phyloP scores from a whole-genome alignment of 2,113 vertebrate species.

The Crotalus horridus region DNA sequence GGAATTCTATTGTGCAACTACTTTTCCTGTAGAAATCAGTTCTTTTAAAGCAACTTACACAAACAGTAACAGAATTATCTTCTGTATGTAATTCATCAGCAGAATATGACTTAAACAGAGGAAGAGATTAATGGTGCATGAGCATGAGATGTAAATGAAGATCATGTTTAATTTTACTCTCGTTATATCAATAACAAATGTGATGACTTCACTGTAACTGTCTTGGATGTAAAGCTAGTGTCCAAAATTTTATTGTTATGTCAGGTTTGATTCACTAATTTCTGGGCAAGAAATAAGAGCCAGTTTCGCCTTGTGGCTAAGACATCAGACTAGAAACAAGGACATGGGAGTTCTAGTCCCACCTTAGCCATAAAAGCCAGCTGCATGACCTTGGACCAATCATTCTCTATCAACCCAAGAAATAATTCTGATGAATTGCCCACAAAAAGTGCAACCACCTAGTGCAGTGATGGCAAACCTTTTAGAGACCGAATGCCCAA shows the following conservation, averaged over 20 bases:
- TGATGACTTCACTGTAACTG: background rate
- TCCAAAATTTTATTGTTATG: background rate
- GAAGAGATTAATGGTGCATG: background rate
- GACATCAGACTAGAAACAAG: background rate
- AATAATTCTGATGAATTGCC: background rate
- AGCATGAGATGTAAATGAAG: background rate
- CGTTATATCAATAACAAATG: background rate
- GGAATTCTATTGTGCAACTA: background rate
- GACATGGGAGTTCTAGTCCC: background rate
- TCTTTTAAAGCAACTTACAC: background rate
- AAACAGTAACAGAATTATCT: background rate
- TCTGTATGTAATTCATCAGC: background rate
- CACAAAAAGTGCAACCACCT: background rate
- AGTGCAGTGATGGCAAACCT: background rate
- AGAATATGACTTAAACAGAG: background rate
- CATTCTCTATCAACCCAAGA: background rate
- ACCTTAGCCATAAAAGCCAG: background rate
- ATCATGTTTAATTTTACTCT: background rate
- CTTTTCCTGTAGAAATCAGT: background rate
- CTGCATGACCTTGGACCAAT: background rate
- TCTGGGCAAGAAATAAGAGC: background rate
- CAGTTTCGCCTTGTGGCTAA: background rate
- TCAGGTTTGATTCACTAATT: background rate
- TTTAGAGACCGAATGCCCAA: too few species aligned
- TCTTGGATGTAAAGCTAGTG: background rate